Evolutionary conservation across 2,888 invertebrate genomes (phyloP), one percentile per base, ranked within the genome.

Genomic region (Noctua comes): DNA sequence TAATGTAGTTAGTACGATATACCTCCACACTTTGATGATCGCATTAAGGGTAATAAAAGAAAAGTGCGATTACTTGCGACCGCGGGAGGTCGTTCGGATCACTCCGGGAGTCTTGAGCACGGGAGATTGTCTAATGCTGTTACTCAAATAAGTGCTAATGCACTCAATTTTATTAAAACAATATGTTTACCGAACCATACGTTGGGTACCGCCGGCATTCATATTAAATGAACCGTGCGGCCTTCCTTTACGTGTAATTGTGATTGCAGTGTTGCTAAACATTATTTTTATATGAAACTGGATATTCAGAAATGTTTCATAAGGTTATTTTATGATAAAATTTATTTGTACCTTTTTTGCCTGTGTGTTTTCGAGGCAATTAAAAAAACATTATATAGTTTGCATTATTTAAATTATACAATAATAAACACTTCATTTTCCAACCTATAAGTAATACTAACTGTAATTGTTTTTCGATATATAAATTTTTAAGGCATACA

Each of bases 91-190:
- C 92, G 91, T 86, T 92, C 89, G 84, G 87, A 83, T 86, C 92
- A 85, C 94, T 84, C 85, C 93, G 89, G 94, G 94, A 90, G 91
- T 85, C 91, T 82, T 84, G 83, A 86, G 87, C 88, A 88, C 90
- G 88, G 93, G 92, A 92, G 91, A 94, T 93, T 92, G 93, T 93
- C 92, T 95, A 94, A 95, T 93, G 92, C 91, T 91, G 91, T 94
- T 93, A 94, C 93, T 92, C 90, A 91, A 93, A 93, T 93, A 92
- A 91, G 86, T 86, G 81, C 85, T 89, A 87, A 89, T 88, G 90
- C 85, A 89, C 84, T 80, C 82, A 82, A 83, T 89, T 89, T 83
- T 86, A 89, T 85, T 82, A 83, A 88, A 88, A 83, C 82, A 86
- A 77, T 79, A 84, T 77, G 76, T 85, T 80, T 80, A 88, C 69